Percentiles rank a stretch among this genome's conserved stretches.
Conservation (phyloP, 2,888 invertebrate genomes). For the Ditula angustiorana region DNA sequence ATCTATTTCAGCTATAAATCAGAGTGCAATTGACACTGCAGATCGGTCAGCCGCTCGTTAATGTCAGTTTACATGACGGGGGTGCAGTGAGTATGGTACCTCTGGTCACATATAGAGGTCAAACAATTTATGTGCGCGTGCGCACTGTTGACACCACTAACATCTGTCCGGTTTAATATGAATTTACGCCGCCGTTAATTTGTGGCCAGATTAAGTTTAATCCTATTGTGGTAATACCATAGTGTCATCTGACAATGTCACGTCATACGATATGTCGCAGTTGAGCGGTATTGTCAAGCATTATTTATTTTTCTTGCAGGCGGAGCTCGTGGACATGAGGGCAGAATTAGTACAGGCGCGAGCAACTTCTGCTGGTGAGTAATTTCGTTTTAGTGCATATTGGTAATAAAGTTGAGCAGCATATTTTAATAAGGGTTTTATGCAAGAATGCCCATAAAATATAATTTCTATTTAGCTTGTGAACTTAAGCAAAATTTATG, state of each 20-base stretch:
- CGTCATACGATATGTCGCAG: conserved; percentile 35
- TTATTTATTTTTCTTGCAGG: conserved; percentile 82
- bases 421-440: conserved; percentile 9
- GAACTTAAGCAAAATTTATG: conserved; percentile 47
- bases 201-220: conserved; percentile 58
- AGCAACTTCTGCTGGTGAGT: conserved; percentile 77
- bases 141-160: conserved; percentile 46
- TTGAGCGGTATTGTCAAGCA: conserved; percentile 41
- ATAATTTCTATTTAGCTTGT: neutral
- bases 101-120: conserved; percentile 60
- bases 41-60: conserved; percentile 38
- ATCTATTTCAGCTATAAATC: conserved; percentile 37
- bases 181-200: conserved; percentile 73
- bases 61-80: conserved; percentile 50
- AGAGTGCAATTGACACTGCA: conserved; percentile 38
- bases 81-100: conserved; percentile 44
- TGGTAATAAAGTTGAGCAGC: conserved; percentile 14
- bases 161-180: conserved; percentile 68
- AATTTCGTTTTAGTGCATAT: conserved; percentile 14
- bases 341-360: conserved; percentile 90
- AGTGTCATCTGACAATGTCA: conserved; percentile 64
- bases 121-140: conserved; percentile 72
- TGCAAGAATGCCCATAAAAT: conserved; percentile 3
- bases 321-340: conserved; percentile 91
- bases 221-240: conserved; percentile 67